Evolutionary conservation across 2,113 vertebrate species (phyloP).

Genomic region (Mesocricetus auratus): DNA sequence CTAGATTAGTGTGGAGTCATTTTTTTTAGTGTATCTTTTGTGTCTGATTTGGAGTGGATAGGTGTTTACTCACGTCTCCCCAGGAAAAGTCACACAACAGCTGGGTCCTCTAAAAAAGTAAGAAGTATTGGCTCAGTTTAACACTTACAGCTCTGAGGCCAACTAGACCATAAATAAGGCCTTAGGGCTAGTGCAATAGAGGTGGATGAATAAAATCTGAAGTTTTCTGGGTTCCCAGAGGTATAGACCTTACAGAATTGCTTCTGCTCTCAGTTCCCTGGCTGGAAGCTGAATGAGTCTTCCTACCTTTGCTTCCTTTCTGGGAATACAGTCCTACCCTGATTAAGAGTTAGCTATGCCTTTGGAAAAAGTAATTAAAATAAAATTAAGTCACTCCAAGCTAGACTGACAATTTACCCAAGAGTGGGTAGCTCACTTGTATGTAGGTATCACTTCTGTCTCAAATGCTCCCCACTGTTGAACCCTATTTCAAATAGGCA

Average conservation of each 20-base stretch:
- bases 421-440: background rate
- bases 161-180: background rate
- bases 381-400: background rate
- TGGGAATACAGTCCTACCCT: background rate
- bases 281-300: background rate
- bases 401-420: background rate
- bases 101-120: background rate
- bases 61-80: background rate
- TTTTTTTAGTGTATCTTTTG: background rate
- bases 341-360: background rate
- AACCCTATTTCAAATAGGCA: background rate
- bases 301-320: background rate
- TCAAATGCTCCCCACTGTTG: background rate
- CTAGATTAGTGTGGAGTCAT: background rate
- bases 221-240: background rate
- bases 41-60: background rate
- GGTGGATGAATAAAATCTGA: background rate
- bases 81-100: background rate
- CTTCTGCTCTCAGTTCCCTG: rapidly evolving
- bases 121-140: rapidly evolving
- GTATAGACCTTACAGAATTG: background rate
- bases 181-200: background rate
- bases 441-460: background rate
- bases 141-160: background rate
- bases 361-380: no score